phyloP scores from a whole-genome alignment of 2,113 vertebrate genomes.

The Pyrgilauda ruficollis region DNA sequence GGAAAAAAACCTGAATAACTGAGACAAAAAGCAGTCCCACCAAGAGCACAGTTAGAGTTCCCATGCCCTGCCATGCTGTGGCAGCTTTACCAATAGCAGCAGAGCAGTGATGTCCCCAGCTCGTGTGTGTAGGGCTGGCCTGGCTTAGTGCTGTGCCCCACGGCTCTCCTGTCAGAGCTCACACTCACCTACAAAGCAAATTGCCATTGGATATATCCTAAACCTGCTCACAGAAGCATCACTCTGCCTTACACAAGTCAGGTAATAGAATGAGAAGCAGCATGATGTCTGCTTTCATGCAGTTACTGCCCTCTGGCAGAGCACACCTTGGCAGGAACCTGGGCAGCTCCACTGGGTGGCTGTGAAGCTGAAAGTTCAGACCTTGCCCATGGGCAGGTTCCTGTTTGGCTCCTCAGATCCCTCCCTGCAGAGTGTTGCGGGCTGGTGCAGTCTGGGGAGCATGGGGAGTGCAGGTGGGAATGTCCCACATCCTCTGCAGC shows the following conservation, averaged over 20 bases:
- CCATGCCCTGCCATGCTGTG: background rate
- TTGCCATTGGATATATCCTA: background rate
- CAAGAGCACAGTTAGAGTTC: background rate
- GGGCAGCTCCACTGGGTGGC: background rate
- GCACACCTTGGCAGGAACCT: background rate
- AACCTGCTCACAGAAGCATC: background rate
- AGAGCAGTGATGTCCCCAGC: background rate
- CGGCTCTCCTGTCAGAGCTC: background rate
- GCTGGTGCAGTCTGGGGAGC: background rate
- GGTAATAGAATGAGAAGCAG: background rate
- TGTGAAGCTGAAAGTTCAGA: background rate
- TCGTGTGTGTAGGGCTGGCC: too few species aligned
- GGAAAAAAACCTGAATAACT: background rate
- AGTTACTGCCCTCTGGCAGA: background rate
- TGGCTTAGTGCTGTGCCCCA: background rate
- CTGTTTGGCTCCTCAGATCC: background rate
- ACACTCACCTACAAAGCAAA: background rate
- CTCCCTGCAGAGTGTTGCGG: rapidly evolving
- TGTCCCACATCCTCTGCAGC: background rate
- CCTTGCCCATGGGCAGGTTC: rapidly evolving
- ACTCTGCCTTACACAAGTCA: background rate
- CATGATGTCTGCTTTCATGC: background rate
- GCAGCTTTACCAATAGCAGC: background rate
- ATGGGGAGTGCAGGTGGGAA: rapidly evolving
- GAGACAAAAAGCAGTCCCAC: background rate